phyloP scores from a whole-genome alignment of 2,888 invertebrate genomes.

The Orthosia gothica region DNA sequence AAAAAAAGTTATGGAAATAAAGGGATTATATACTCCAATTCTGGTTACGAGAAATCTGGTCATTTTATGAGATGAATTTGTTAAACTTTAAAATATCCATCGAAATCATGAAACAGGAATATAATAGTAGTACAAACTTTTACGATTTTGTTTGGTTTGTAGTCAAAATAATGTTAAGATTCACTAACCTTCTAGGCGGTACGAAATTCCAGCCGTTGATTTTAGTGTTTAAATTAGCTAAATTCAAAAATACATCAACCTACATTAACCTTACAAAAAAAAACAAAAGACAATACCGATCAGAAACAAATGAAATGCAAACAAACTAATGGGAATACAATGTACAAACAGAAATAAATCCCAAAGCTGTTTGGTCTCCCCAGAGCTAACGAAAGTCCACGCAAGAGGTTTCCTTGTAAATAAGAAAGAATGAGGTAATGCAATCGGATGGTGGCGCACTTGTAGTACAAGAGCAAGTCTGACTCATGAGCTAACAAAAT shows the following conservation, averaged over 20 bases:
- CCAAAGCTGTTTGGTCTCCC: constrained; percentile 54
- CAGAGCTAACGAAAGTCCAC: constrained; percentile 64
- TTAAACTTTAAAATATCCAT: background rate
- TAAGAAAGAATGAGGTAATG: constrained; percentile 75
- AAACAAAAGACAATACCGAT: constrained; percentile 35
- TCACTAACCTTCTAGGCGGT: background rate
- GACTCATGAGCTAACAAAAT: background rate
- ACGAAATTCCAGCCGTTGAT: background rate
- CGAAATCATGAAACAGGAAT: background rate
- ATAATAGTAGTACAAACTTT: background rate
- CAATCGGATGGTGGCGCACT: constrained; percentile 65
- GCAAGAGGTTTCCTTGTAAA: constrained; percentile 73
- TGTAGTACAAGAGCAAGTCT: background rate
- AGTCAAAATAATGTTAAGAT: background rate
- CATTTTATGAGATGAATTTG: background rate
- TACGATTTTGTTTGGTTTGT: background rate
- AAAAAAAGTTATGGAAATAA: constrained; percentile 1
- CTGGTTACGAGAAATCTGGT: background rate
- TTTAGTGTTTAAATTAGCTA: background rate
- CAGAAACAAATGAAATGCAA: constrained; percentile 55
- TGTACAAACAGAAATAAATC: constrained; percentile 56
- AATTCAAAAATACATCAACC: constrained; percentile 20
- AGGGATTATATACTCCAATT: background rate
- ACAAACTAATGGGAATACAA: constrained; percentile 59
- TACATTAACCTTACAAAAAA: background rate